Evolutionary conservation across 2,888 invertebrate genomes (phyloP).

Genomic region (Hyppa rectilinea): DNA sequence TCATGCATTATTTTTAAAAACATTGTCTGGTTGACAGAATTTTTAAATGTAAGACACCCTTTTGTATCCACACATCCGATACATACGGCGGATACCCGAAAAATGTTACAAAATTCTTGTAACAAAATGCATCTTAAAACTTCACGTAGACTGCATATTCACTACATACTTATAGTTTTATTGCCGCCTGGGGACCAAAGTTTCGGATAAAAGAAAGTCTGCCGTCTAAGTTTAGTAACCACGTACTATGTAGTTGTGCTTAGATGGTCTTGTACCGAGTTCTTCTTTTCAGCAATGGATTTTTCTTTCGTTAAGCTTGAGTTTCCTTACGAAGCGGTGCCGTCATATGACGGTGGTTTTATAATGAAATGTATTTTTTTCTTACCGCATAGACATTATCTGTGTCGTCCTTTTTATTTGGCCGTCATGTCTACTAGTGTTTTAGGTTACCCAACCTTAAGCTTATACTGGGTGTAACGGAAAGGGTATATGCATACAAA

Average conservation of each 20-base stretch:
- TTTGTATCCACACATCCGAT: conserved; percentile 22
- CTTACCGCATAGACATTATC: background rate
- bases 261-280: conserved; percentile 42
- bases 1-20: background rate
- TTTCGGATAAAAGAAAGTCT: conserved; percentile 70
- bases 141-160: conserved; percentile 58
- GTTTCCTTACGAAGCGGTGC: background rate
- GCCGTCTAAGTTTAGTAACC: conserved; percentile 64
- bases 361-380: background rate
- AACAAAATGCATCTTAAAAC: conserved; percentile 59
- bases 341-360: background rate
- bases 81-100: conserved; percentile 7
- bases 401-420: background rate
- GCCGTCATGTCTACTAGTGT: no score
- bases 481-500: no score
- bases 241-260: conserved; percentile 52
- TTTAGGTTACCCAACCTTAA: background rate
- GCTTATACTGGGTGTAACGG: no score
- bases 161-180: conserved; percentile 69
- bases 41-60: background rate
- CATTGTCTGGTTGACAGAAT: background rate
- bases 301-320: conserved; percentile 16
- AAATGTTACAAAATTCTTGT: conserved; percentile 10
- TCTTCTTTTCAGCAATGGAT: conserved; percentile 29
- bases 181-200: conserved; percentile 64